These are phyloP conservation scores for Podargus strigoides DNA, from an alignment of 2,797 vertebrate genomes.

Conservation along the genomic window DNA sequence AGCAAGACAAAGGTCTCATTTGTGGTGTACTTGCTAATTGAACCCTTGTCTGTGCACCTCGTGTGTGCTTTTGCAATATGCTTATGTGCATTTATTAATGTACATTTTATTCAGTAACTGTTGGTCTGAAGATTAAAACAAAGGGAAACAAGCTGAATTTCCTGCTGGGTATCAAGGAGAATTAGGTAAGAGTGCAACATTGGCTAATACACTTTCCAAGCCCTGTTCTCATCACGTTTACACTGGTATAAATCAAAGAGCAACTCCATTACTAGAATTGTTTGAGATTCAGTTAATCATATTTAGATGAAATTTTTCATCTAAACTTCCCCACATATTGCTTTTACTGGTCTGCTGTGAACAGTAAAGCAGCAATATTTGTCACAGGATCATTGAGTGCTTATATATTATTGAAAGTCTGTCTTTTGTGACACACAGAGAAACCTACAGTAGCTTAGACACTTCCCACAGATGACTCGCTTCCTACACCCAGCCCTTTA, in stretches of 20 bases:
- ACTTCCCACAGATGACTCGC: not conserved
- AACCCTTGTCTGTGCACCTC: not conserved
- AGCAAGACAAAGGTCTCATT: not conserved
- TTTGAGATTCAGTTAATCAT: not conserved
- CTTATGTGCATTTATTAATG: not conserved
- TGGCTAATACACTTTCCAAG: not conserved
- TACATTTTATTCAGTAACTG: not conserved
- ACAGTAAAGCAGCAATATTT: not conserved
- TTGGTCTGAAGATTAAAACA: not conserved
- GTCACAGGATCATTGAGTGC: not conserved
- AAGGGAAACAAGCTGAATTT: not conserved
- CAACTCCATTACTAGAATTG: not conserved
- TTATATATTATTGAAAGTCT: not conserved
- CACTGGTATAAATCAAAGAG: not conserved
- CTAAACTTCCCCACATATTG: not conserved
- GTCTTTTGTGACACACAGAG: not conserved
- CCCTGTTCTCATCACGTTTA: not conserved
- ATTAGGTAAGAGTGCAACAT: not conserved
- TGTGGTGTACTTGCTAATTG: not conserved
- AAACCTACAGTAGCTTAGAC: not conserved
- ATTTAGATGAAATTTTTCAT: not conserved
- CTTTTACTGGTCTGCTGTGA: not conserved
- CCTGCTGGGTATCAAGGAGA: not conserved
- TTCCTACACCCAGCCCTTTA: not conserved
- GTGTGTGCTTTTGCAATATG: not conserved